Evolutionary conservation across 2,888 invertebrate genomes (phyloP), one percentile per base, ranked within the genome.

Genomic region (Linhomoeus sp.): DNA sequence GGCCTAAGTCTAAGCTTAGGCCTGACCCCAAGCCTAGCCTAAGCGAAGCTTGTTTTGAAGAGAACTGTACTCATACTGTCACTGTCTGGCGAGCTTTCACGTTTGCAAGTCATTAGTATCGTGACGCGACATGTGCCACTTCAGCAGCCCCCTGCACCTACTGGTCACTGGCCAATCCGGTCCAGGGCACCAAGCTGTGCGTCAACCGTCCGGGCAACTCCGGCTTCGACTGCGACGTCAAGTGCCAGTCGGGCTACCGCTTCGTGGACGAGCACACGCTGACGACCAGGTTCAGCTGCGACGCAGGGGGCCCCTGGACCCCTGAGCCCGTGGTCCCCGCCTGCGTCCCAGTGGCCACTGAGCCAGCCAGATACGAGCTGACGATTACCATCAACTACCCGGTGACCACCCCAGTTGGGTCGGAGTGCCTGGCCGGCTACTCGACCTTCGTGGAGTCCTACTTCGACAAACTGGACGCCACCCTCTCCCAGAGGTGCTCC

Each of bases 261-360:
- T 61, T 60, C 42, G 53, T 62, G 2, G 58, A 59, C 49, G 50
- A 50, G 1, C 47, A 47, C 1, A 29, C n/a, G 29, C 35, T 29
- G 29, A 22, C 3, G 37, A 43, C 19, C 2, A 26, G 25, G 15
- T 49, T 40, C 78, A 80, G 2, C 76, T 49, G 49, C 43, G 20
- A 35, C 20, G 17, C 35, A 3, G 37, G 41, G 79, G 77, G 78
- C 43, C 74, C 78, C 49, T 88, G 88, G 88, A 73, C 76, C 14
- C 88, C 90, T 1, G 77, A 79, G 1, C 80, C 82, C 12, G 81
- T 87, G 42, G 86, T 88, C 23, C 88, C 88, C 0, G 86, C 88
- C 61, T 90, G 90, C 67, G 87, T 90, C 23, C 85, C 86, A 3
- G 85, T 86, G 74, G 60, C 61, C 1, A 52, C 58, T 50, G 62